Conservation (phyloP, 1,140 invertebrate species). For the Branchinecta lynchi region DNA sequence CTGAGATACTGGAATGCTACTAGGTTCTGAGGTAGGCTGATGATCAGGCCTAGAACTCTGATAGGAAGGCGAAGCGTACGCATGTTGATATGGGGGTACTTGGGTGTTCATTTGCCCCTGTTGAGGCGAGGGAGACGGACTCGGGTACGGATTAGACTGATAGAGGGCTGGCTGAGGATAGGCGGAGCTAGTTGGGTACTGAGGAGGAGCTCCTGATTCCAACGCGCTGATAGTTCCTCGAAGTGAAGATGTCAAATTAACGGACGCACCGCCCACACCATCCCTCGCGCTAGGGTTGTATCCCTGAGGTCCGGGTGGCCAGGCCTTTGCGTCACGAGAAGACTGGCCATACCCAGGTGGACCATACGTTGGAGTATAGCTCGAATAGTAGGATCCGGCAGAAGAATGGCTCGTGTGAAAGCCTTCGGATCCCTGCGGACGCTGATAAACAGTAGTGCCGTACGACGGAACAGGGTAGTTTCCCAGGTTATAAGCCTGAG, state of each 20-base stretch:
- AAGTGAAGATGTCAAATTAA: too few relatives aligned
- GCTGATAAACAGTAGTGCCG: slow-evolving; percentile 22
- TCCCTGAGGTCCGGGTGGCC: too few relatives aligned
- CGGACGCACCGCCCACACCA: too few relatives aligned
- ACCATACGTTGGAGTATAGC: slow-evolving; percentile 22
- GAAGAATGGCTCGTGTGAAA: neutral
- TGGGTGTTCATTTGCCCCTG: slow-evolving; percentile 17
- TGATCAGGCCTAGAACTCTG: too few relatives aligned
- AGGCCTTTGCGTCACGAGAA: too few relatives aligned
- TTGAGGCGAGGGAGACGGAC: slow-evolving; percentile 22
- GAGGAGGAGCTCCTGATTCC: neutral
- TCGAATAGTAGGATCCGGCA: slow-evolving; percentile 28
- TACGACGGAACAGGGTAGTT: neutral
- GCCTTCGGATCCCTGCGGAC: slow-evolving; percentile 23
- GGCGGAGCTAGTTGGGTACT: slow-evolving; percentile 18
- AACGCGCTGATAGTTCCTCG: too few relatives aligned
- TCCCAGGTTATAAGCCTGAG: too few relatives aligned
- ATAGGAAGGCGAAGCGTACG: too few relatives aligned
- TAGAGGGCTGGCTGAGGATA: neutral
- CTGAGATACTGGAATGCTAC: too few relatives aligned
- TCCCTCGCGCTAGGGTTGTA: too few relatives aligned
- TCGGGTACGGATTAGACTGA: too few relatives aligned
- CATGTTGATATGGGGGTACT: neutral
- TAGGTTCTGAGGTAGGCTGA: too few relatives aligned
- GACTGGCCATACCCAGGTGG: neutral